Percentiles rank a stretch among this genome's conserved stretches.
Evolutionary conservation across 2,113 vertebrate species (phyloP).

Genomic region (Mola mola): DNA sequence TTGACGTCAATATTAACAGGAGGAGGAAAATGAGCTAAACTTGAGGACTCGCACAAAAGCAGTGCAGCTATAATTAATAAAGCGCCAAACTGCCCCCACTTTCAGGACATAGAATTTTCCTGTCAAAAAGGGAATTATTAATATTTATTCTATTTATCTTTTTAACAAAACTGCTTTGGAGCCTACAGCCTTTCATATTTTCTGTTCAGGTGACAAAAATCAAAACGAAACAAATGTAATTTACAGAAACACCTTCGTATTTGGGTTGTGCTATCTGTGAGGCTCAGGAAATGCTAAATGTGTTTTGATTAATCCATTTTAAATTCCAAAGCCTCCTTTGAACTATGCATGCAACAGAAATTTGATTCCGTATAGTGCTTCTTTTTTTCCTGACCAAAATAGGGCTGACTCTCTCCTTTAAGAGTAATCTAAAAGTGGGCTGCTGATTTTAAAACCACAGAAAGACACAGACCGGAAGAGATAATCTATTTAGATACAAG

Average conservation of each 20-base stretch:
- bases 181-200: constrained; percentile 28
- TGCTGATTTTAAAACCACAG: constrained; percentile 56
- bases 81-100: constrained; percentile 9
- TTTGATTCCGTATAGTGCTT: constrained; percentile 43
- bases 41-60: neutral
- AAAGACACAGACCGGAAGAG: constrained; percentile 52
- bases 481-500: constrained; percentile 73
- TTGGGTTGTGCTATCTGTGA: constrained; percentile 23
- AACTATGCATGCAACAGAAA: constrained; percentile 50
- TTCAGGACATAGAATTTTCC: constrained; percentile 1
- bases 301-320: constrained; percentile 67
- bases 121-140: constrained; percentile 19
- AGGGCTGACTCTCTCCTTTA: constrained; percentile 50
- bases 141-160: constrained; percentile 22
- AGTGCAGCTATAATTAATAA: neutral
- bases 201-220: constrained; percentile 49
- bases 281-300: constrained; percentile 44
- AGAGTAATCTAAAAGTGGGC: constrained; percentile 43
- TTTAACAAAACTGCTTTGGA: constrained; percentile 8
- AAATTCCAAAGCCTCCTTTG: constrained; percentile 60
- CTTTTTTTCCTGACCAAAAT: constrained; percentile 35
- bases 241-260: constrained; percentile 38
- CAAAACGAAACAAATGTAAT: constrained; percentile 50
- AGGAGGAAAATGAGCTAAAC: constrained; percentile 5
- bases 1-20: constrained; percentile 15